Conservation (phyloP, 92 coral and sea anemone species). For the Anthopleura xanthogrammica region DNA sequence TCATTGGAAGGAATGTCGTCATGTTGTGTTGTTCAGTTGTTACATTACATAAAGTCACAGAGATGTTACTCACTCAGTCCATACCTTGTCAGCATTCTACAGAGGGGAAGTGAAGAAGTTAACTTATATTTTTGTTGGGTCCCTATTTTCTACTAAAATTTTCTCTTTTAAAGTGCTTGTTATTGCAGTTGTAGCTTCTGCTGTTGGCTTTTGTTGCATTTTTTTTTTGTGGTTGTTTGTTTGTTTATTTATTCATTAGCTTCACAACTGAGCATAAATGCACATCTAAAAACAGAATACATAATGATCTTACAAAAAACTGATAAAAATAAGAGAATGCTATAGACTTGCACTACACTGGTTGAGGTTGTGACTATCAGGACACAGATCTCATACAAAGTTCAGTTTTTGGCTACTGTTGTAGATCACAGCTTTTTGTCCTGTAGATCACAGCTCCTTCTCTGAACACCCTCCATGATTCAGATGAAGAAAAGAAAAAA, state of each 20-base stretch:
- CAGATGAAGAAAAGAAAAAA: constrained; percentile 34
- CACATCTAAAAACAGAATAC: too few species aligned
- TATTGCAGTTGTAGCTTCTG: neutral
- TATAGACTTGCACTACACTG: too few species aligned
- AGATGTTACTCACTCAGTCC: constrained; percentile 85
- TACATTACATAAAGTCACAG: constrained; percentile 66
- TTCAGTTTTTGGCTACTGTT: neutral
- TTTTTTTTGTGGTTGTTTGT: neutral
- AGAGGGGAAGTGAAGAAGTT: constrained; percentile 55
- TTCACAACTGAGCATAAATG: too few species aligned
- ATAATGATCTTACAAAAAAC: too few species aligned
- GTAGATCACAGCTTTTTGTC: neutral
- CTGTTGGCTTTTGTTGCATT: neutral
- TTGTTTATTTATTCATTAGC: too few species aligned
- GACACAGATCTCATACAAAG: too few species aligned
- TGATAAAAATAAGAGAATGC: too few species aligned
- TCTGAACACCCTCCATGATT: constrained; percentile 15
- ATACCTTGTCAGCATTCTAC: constrained; percentile 63
- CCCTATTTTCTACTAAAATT: neutral
- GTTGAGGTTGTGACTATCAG: too few species aligned
- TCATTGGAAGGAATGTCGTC: constrained; percentile 48
- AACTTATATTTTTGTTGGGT: neutral
- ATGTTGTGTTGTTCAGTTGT: constrained; percentile 74
- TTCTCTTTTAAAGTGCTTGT: too few species aligned
- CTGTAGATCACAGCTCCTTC: constrained; percentile 45